Conservation (phyloP, 2,113 vertebrate species). For the Prietella phreatophila region DNA sequence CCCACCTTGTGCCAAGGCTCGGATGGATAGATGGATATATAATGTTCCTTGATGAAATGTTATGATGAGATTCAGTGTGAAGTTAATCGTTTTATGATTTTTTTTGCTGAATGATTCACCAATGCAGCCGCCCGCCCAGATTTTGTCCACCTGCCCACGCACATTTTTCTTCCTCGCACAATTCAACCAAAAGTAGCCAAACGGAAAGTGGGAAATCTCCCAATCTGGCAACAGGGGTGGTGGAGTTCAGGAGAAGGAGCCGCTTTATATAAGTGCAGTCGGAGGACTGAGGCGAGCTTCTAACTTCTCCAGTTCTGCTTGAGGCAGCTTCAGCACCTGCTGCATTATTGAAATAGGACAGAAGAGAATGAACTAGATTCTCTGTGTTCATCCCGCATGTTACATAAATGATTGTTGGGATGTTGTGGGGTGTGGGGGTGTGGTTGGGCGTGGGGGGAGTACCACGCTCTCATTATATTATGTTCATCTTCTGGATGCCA, state of each 20-base stretch:
- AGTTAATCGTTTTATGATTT: background rate
- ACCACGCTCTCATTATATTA: conserved; percentile 14
- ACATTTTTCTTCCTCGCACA: background rate
- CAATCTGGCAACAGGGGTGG: conserved; percentile 29
- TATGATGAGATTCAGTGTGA: background rate
- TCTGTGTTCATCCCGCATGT: conserved; percentile 50
- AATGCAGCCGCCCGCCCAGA: conserved; percentile 2
- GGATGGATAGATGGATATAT: background rate
- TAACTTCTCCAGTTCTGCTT: conserved; percentile 51
- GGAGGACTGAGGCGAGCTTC: conserved; percentile 42
- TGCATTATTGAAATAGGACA: conserved; percentile 59
- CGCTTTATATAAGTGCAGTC: conserved; percentile 36
- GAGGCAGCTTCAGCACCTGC: conserved; percentile 51
- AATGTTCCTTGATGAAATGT: background rate
- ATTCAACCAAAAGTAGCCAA: conserved; percentile 25
- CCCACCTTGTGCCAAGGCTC: too few relatives aligned
- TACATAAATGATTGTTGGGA: conserved; percentile 53
- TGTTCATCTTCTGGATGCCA: conserved; percentile 14
- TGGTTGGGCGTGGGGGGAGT: background rate
- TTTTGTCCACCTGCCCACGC: conserved; percentile 1
- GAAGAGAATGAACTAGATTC: conserved; percentile 58
- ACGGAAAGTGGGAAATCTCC: conserved; percentile 17
- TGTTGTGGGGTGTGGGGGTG: background rate
- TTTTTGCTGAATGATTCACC: conserved; percentile 6
- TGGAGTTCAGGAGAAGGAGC: conserved; percentile 14